A percentile compares a stretch with the other conserved stretches of the same genome.
phyloP scores from a whole-genome alignment of 2,888 invertebrate genomes.

The Masnerella sp. region DNA sequence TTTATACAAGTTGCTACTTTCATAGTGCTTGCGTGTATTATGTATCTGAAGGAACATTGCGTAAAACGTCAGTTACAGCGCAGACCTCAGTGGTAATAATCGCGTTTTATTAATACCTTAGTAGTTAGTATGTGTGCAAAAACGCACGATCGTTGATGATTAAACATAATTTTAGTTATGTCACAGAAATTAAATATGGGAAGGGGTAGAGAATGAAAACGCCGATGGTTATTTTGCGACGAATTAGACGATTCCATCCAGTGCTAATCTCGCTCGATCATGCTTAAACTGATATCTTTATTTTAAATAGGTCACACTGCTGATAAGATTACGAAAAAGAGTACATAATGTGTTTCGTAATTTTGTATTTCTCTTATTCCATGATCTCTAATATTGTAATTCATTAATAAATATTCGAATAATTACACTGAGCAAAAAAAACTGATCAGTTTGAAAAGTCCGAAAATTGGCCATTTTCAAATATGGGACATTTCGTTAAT shows the following conservation, averaged over 20 bases:
- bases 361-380: conserved; percentile 27
- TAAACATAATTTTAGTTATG: conserved; percentile 19
- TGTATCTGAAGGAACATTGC: conserved; percentile 51
- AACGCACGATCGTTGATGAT: conserved; percentile 33
- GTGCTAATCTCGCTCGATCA: conserved; percentile 31
- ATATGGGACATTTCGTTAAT: too few relatives aligned
- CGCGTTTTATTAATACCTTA: conserved; percentile 55
- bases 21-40: conserved; percentile 42
- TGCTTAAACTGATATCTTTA: conserved; percentile 31
- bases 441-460: too few relatives aligned
- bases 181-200: background rate
- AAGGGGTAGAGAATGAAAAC: conserved; percentile 1
- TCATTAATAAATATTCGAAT: too few relatives aligned
- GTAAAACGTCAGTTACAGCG: conserved; percentile 55
- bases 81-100: conserved; percentile 56
- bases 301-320: conserved; percentile 42
- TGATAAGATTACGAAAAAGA: conserved; percentile 50
- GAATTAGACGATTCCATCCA: conserved; percentile 1
- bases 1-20: conserved; percentile 41
- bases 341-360: conserved; percentile 42
- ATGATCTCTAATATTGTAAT: too few relatives aligned
- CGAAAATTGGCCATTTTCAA: too few relatives aligned
- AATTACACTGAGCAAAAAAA: too few relatives aligned
- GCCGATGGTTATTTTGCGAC: conserved; percentile 5
- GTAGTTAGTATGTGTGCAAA: conserved; percentile 36